Evolutionary conservation across 1,140 invertebrate genomes (phyloP), one percentile per base, ranked within the genome.

Genomic region (Atta texana): DNA sequence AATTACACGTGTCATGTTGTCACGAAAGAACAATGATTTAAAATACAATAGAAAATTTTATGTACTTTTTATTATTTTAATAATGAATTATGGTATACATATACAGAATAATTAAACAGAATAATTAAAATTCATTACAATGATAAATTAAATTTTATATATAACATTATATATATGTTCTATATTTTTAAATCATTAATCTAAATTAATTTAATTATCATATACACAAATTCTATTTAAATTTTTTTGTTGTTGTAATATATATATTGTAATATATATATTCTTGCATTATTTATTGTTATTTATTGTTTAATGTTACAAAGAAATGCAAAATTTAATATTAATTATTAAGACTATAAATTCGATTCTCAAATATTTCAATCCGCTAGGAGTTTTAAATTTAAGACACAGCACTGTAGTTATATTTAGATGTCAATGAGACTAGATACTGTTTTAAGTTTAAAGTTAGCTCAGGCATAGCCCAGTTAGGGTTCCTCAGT

Each of bases 391-490:
- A 94, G 91, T 88, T 94, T 87, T 91, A 88, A 92, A 93, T 88
- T 89, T 89, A 92, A 91, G 91, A 88, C 88, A 89, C 91, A 92
- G 87, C 88, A 92, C 89, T 93, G 92, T 81, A 90, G 85, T 92
- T 95, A 95, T 93, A 94, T 94, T 94, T 95, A 95, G 94, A 91
- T 39, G 34, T 81, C 88, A 92, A 91, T 90, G 92, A 93, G 92
- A 94, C 94, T 92, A 92, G 93, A 94, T 86, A 91, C 92, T 92
- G 92, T 93, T 93, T 94, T 90, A 92, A 94, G 93, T 94, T 94
- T 95, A 95, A 95, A 94, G 93, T 94, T 95, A 94, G 94, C 93
- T 92, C 93, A 92, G 92, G 89, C 90, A 89, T 94, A 94, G 93
- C 92, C 93, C 93, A 93, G 93, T 93, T 93, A 85, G 76, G 93